Conservation (phyloP, 1,140 invertebrate genomes). For the Propsilocerus akamusi region DNA sequence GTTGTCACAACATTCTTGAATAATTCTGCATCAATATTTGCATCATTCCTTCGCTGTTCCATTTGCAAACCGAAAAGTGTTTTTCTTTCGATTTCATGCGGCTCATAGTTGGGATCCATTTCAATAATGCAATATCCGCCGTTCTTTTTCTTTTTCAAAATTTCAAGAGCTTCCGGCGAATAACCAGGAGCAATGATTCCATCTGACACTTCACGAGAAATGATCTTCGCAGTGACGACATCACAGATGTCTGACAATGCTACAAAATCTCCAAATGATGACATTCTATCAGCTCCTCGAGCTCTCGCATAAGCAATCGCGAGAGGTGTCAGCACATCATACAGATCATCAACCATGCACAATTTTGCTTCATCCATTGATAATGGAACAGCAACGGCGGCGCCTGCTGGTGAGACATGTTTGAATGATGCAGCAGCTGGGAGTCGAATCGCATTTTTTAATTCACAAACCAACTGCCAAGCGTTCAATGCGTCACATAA, state of each 20-base stretch:
- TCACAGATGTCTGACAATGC: constrained; percentile 88
- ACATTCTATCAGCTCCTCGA: constrained; percentile 95
- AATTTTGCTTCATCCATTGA: constrained; percentile 54
- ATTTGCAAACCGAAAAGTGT: constrained; percentile 81
- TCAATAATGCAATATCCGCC: constrained; percentile 83
- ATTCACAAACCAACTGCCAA: constrained; percentile 87
- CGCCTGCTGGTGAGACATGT: constrained; percentile 92
- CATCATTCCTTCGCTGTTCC: constrained; percentile 86
- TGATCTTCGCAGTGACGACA: constrained; percentile 56
- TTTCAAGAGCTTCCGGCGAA: constrained; percentile 56
- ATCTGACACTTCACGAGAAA: constrained; percentile 77
- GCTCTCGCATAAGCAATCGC: constrained; percentile 90
- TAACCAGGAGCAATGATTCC: constrained; percentile 93
- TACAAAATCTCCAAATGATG: constrained; percentile 96
- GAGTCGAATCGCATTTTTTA: constrained; percentile 56
- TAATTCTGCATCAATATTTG: constrained; percentile 53
- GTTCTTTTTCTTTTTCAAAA: constrained; percentile 92
- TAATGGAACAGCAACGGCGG: constrained; percentile 72
- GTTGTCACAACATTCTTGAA: constrained; percentile 75
- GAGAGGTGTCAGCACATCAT: constrained; percentile 57
- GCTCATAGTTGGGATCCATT: constrained; percentile 79
- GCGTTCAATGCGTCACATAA: constrained; percentile 93
- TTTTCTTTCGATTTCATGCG: constrained; percentile 61
- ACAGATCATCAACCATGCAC: constrained; percentile 85
- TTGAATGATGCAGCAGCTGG: constrained; percentile 96